Evolutionary conservation across 2,888 invertebrate species (phyloP).

Genomic region (Luffia ferchaultella): DNA sequence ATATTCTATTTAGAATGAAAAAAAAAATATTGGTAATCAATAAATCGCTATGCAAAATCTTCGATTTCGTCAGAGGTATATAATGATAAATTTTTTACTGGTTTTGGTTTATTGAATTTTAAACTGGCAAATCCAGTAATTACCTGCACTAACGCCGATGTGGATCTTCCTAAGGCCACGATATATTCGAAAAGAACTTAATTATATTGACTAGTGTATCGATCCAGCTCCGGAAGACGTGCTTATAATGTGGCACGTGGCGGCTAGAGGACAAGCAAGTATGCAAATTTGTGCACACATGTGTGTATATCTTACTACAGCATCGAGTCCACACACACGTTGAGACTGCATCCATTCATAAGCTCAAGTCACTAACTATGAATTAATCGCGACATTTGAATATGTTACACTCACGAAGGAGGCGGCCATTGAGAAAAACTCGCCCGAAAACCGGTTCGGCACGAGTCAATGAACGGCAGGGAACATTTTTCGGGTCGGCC

Average conservation of each 20-base stretch:
- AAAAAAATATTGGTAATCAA: no score
- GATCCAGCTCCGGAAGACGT: neutral
- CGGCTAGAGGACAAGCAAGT: conserved; percentile 31
- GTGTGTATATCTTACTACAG: conserved; percentile 31
- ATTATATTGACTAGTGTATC: no score
- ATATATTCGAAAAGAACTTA: no score
- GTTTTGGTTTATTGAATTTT: no score
- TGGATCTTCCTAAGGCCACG: no score
- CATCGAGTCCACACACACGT: conserved; percentile 36
- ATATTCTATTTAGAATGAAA: no score
- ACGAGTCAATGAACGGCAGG: conserved; percentile 63
- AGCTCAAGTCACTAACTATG: conserved; percentile 56
- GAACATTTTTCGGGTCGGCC: conserved; percentile 56
- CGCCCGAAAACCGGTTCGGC: conserved; percentile 59
- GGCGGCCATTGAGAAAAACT: conserved; percentile 63
- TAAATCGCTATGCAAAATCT: no score
- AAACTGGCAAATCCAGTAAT: no score
- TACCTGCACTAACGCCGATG: no score
- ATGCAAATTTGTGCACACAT: conserved; percentile 43
- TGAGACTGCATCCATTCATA: conserved; percentile 53
- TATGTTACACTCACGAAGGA: conserved; percentile 63
- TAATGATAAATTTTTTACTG: no score
- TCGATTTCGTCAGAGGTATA: no score
- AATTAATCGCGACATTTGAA: conserved; percentile 67
- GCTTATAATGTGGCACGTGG: conserved; percentile 38